Base-by-base conservation (phyloP, 2,888 invertebrate genomes). In the Chironomus tentans region DNA sequence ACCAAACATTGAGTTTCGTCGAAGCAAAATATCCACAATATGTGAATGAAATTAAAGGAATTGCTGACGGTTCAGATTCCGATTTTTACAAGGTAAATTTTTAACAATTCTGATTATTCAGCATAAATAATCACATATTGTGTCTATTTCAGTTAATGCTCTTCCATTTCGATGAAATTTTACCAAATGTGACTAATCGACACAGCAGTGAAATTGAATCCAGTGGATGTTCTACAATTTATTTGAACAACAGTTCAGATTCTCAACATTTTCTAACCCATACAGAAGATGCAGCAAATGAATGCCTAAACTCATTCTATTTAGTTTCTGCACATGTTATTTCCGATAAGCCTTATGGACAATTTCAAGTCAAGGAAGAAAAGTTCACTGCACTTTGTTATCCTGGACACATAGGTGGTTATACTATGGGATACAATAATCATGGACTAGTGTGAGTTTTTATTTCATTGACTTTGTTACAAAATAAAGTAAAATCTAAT, bases 401-500 rank as follows among this genome's bases (percentile, higher is more conserved):
- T 82, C 93, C 95, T 0, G 95, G 95, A 2, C 91, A 92, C 79
- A 84, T 95, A 81, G 94, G 95, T 0, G 95, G 95, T 0, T 95
- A 94, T 82, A 94, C 94, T 3, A 95, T 94, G 93, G 92, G 90
- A 77, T 93, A 90, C 84, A 95, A 95, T 81, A 88, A 90, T 77
- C 90, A 94, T 80, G 95, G 95, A 0, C 83, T 95, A 18, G 90
- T 94, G 38, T 38, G 2, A 1, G 38, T 10, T 38, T 1, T 38
- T 38, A 10, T 10, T 10, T 2, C 4, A n/a, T n/a, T n/a, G n/a
- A n/a, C n/a, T n/a, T n/a, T n/a, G n/a, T n/a, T n/a, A n/a, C n/a
- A n/a, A n/a, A n/a, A n/a, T n/a, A n/a, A n/a, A n/a, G n/a, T n/a
- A n/a, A n/a, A n/a, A n/a, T n/a, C n/a, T n/a, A n/a, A n/a, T n/a